A percentile compares a stretch with the other conserved stretches of the same genome.
These are phyloP conservation scores for Alloplasta piceator DNA, from an alignment of 2,888 invertebrate species.

Conservation along the genomic window DNA sequence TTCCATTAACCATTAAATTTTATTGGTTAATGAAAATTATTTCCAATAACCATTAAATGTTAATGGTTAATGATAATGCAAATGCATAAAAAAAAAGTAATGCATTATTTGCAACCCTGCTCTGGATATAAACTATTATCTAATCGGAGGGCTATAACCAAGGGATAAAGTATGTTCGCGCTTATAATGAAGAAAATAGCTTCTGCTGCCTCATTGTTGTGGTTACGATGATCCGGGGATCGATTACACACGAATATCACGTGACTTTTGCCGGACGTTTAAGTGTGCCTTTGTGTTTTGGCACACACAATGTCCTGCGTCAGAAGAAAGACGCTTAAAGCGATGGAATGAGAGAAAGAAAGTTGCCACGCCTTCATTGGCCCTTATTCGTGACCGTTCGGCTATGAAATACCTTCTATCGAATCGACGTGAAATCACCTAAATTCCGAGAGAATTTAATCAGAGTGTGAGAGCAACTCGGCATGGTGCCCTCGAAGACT, in stretches of 20 bases:
- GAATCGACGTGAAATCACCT: slow-evolving; percentile 78
- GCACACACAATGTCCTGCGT: not conserved
- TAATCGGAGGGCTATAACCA: too few relatives aligned
- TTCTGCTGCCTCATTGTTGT: not conserved
- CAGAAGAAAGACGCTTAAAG: not conserved
- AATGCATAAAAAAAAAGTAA: too few relatives aligned
- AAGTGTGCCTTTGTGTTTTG: not conserved
- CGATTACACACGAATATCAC: not conserved
- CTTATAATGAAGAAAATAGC: not conserved
- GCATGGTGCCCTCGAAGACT: slow-evolving; percentile 36
- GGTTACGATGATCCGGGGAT: not conserved
- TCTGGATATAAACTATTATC: too few relatives aligned
- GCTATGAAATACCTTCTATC: slow-evolving; percentile 79
- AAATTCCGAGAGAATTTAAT: slow-evolving; percentile 79
- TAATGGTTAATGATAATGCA: too few relatives aligned
- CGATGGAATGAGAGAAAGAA: slow-evolving; percentile 3
- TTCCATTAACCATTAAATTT: too few relatives aligned
- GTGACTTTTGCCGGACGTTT: not conserved
- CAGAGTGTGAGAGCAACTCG: slow-evolving; percentile 72
- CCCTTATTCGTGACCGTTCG: slow-evolving; percentile 76
- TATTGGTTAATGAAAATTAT: too few relatives aligned
- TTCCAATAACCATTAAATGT: too few relatives aligned
- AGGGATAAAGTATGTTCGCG: too few relatives aligned
- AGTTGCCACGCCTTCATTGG: slow-evolving; percentile 74
- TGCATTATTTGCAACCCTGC: too few relatives aligned